Evolutionary conservation across 2,113 vertebrate genomes (phyloP).

Genomic region (Puffinus mauretanicus): DNA sequence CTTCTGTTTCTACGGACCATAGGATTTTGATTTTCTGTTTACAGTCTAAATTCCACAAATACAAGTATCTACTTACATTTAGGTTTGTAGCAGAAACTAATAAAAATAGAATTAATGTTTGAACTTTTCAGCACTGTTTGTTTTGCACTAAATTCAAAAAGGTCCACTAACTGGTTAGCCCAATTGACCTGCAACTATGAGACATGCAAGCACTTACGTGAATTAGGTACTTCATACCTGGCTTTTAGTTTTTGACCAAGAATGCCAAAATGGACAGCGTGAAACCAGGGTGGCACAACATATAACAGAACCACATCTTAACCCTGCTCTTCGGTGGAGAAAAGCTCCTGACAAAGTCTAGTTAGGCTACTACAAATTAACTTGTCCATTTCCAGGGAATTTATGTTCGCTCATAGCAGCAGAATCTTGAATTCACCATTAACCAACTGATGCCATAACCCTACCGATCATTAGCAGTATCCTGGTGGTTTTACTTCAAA

Average conservation of each 20-base stretch:
- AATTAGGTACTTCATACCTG: too few relatives aligned
- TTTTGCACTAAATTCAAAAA: neutral
- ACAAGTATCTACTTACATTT: neutral
- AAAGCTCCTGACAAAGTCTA: neutral
- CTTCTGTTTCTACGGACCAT: accelerated
- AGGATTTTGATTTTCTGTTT: neutral
- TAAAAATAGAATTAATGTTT: neutral
- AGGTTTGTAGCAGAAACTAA: neutral
- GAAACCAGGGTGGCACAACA: neutral
- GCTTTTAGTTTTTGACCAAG: neutral
- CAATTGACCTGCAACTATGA: neutral
- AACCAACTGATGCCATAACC: neutral
- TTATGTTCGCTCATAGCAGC: accelerated
- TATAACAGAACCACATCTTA: too few relatives aligned
- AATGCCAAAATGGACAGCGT: neutral
- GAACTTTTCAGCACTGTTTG: neutral
- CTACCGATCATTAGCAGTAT: too few relatives aligned
- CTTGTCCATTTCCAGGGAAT: neutral
- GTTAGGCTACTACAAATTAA: neutral
- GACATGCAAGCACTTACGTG: neutral
- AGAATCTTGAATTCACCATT: neutral
- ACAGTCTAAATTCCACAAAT: neutral
- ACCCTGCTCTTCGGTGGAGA: neutral
- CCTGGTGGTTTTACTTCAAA: neutral
- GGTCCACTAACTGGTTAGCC: too few relatives aligned